Base-by-base conservation (phyloP, 2,797 vertebrate species). In the Phyllotis vaccarum region DNA sequence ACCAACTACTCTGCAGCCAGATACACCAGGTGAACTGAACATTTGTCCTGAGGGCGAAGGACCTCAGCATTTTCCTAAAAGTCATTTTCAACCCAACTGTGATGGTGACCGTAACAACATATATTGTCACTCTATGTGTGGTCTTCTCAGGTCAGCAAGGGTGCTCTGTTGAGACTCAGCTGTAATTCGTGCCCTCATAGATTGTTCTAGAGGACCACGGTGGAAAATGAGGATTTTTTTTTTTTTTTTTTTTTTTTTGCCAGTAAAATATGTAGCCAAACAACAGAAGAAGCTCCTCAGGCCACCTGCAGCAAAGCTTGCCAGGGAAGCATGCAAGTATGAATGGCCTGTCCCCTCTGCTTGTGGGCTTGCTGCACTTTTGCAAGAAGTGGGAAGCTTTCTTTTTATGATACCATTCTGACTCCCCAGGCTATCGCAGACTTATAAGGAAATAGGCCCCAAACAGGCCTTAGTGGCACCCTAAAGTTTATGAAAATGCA, bases 241-340 rank as follows among this genome's bases (percentile, higher is more conserved):
- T n/a, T n/a, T n/a, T n/a, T n/a, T n/a, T n/a, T n/a, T 95, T 97
- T 72, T 92, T 93, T 93, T 24, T 74, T 95, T 92, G 58, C 89
- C 80, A 14, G 93, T 90, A 64, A 94, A 95, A 37, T 43, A 22
- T 1, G 92, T 17, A 2, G 5, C 34, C 6, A 74, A 22, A 0
- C 14, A 5, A 46, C 6, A 0, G 86, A 88, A 90, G 80, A 86
- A 64, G 60, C 24, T 1, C 60, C 31, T 4, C 60, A 82, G 13
- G 5, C 70, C 29, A 13, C 66, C 17, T 2, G 62, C 74, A 72
- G 34, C 2, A 27, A 40, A 40, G n/a, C 16, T 13, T 43, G 34
- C 12, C 12, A 58, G 86, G 68, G n/a, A 29, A 37, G 34, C 22
- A 0, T 56, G 14, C 34, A 8, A 6, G 89, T 31, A 52, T 46